Base-by-base conservation (phyloP, 37 sponge, comb jelly and placozoan genomes). In the Oopsacas minuta region DNA sequence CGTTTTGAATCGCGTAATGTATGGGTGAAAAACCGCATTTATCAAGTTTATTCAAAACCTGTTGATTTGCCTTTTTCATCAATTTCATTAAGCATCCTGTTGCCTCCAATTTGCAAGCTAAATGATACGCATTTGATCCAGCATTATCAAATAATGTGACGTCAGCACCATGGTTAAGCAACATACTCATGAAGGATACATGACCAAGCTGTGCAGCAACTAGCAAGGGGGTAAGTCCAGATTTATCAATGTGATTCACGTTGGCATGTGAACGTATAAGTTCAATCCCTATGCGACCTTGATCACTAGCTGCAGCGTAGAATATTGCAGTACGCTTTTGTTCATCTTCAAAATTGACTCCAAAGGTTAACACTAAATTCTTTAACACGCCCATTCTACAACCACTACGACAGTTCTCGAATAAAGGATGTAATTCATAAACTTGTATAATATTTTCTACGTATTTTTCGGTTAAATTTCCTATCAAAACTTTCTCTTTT, bases 401-500 rank as follows among this genome's bases (percentile, higher is more conserved):
- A 20, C 75, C 75, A 12, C 28, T n/a, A 25, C 75, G 75, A 61
- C 75, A 61, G 75, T 61, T 61, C 7, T 61, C 75, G 30, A 61
- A 61, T 61, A 61, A 61, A 3, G 75, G 75, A 61, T 61, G 75
- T 34, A 61, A 61, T 61, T 61, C 75, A n/a, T 32, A 61, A 10
- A 25, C 30, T 25, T 61, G 20, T n/a, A n/a, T 12, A 20, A 25
- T 61, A n/a, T 25, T 61, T 34, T 61, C 75, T 7, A 61, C 75
- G 28, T 61, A 61, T 61, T 61, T 61, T n/a, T 61, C 75, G 22
- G 75, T 61, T n/a, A 61, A 61, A 61, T 61, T 61, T 12, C 75
- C 75, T 5, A 61, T n/a, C 28, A 61, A 61, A 25, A 61, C 75
- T 12, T 10, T 61, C 7, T 61, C 30, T 12, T 20, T 10, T 61